phyloP scores from a whole-genome alignment of 1,140 invertebrate species.

The Kradibia gibbosae region DNA sequence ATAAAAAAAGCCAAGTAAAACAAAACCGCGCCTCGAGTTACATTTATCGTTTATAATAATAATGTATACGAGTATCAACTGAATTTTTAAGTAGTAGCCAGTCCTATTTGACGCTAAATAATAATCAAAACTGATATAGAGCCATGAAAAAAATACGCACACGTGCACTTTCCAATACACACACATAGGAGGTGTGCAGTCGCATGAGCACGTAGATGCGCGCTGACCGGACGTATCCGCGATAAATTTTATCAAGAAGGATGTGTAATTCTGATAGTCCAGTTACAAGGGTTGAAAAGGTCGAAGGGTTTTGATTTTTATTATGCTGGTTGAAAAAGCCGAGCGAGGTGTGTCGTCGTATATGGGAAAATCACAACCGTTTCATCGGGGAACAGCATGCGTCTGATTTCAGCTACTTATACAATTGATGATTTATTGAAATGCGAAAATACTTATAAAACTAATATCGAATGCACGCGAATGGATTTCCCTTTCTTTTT shows the following conservation, averaged over 20 bases:
- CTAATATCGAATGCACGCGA: not conserved
- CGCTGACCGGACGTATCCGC: constrained; percentile 40
- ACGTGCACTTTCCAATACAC: too few relatives aligned
- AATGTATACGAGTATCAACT: not conserved
- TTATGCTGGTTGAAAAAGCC: not conserved
- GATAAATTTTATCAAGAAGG: constrained; percentile 51
- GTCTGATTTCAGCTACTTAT: not conserved
- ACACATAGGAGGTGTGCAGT: not conserved
- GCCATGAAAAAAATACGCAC: not conserved
- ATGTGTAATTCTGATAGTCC: constrained; percentile 46
- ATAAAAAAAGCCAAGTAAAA: constrained; percentile 1
- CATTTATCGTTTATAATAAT: constrained; percentile 18
- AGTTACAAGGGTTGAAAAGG: constrained; percentile 42
- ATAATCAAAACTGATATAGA: constrained; percentile 31
- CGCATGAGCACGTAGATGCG: not conserved
- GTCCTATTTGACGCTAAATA: constrained; percentile 18
- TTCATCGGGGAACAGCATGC: not conserved
- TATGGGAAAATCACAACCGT: constrained; percentile 20
- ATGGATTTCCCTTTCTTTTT: too few relatives aligned
- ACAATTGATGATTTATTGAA: constrained; percentile 26
- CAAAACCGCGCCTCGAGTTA: constrained; percentile 2
- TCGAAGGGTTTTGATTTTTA: not conserved
- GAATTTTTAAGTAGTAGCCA: not conserved
- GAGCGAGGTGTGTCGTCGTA: not conserved
- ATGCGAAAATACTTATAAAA: not conserved